Evolutionary conservation across 1,140 invertebrate genomes (phyloP).

Genomic region (Ladona fulva): DNA sequence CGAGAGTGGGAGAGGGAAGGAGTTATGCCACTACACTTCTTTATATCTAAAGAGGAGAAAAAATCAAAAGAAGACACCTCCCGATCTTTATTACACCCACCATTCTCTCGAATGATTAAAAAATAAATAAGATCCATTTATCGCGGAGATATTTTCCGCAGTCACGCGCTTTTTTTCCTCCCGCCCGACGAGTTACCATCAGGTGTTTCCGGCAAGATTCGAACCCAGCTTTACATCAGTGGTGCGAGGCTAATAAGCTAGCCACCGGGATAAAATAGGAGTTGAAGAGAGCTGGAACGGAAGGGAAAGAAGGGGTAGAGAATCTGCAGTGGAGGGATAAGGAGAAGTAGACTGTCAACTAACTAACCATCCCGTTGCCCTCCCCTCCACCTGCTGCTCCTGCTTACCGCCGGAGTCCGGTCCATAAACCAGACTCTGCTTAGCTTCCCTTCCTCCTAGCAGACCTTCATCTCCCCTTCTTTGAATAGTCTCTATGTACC

Average conservation of each 20-base stretch:
- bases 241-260: neutral
- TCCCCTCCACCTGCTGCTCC: neutral
- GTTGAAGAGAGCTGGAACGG: too few species aligned
- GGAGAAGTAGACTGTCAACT: neutral
- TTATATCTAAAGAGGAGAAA: neutral
- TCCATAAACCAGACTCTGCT: neutral
- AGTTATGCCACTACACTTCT: neutral
- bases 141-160: too few species aligned
- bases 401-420: neutral
- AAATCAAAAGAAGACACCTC: neutral
- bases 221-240: neutral
- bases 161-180: neutral
- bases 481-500: neutral
- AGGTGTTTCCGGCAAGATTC: neutral
- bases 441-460: neutral
- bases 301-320: neutral
- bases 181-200: neutral
- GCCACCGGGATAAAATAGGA: neutral
- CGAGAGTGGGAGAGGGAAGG: neutral
- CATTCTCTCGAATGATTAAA: too few species aligned
- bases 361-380: neutral
- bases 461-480: neutral
- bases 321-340: neutral
- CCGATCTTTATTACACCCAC: too few species aligned
- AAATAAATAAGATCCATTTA: too few species aligned